Base-by-base conservation (phyloP, 2,797 vertebrate species). In the Gymnothorax reevesii region DNA sequence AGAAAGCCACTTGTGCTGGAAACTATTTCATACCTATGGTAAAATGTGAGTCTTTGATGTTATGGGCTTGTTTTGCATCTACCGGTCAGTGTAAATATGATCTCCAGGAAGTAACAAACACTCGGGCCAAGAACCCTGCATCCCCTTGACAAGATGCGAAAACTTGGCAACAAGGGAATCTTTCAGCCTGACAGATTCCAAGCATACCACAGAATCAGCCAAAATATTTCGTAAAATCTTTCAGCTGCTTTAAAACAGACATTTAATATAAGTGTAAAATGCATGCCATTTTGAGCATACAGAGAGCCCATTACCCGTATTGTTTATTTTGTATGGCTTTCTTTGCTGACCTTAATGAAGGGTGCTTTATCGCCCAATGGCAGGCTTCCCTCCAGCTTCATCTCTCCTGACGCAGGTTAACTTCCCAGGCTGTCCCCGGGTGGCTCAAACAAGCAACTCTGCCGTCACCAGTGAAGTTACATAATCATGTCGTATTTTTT, bases 21-120 rank as follows among this genome's bases (percentile, higher is more conserved):
- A 69, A 69, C 8, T 7, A 25, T 69, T 64, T 20, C 64, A 69
- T 69, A 69, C 64, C 64, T 69, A n/a, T 9, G 64, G n/a, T 69
- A n/a, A 69, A 69, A 69, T 69, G 62, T 69, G 5, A n/a, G 25
- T 25, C 22, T 69, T 69, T n/a, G 64, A 69, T 69, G 22, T 69
- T 25, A 69, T 69, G 64, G 64, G 64, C 22, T 69, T 69, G 64
- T 69, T 69, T 25, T 69, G 64, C 64, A 69, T 69, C n/a, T 69
- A n/a, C 64, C 25, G 64, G 64, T 69, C 64, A 66, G 22, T 66
- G 5, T n/a, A 66, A 66, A 66, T 9, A 66, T n/a, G 7, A 69
- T n/a, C 64, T 13, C 20, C 22, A 22, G 64, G 6, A 69, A 25
- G 64, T 69, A 69, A 22, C 64, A 69, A 25, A 13, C 8, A 69